Evolutionary conservation across 1,140 invertebrate species (phyloP), one percentile per base, ranked within the genome.

Genomic region (Centruroides sculpturatus): DNA sequence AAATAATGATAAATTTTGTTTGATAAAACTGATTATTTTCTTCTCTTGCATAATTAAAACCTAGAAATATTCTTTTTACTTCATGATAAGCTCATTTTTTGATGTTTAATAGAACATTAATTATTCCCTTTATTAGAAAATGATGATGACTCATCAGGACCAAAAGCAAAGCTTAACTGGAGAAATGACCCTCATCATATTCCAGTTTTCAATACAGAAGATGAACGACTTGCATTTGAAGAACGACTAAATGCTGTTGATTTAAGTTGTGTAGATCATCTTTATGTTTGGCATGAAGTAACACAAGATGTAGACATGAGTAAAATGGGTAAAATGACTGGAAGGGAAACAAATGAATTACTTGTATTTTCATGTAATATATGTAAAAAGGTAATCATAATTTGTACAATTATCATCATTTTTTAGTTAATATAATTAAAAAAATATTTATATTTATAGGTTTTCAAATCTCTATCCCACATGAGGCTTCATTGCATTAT

Each of bases 401-500:
- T 35, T 35, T 36, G 10, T 55, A 41, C 12, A 11, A 13, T 55
- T 55, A 5, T 23, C 9, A n/a, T 34, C 7, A 35, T 1, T 12
- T 23, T 41, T 59, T 7, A 53, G 3, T 46, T 47, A 35, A 8
- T 12, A 12, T 12, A 23, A 12, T 10, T 12, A 36, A 3, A 12
- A 35, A 23, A 36, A 23, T 41, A n/a, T 7, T 35, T 41, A 12
- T 54, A 35, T 10, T 53, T 36, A 6, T 23, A 62, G 61, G 34
- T 75, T 23, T 72, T 75, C 61, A 74, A 74, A 60, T 70, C 74
- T 9, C 47, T 74, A 46, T 74, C 72, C 8, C 74, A 75, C 60
- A 74, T 75, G 62, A 66, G 74, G 41, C 66, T 71, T 34, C 74
- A 75, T 62, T 73, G 72, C 61, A 62, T 76, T 5, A 73, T 67